A percentile compares a stretch with the other conserved stretches of the same genome.
These are phyloP conservation scores for Pogona vitticeps DNA, from an alignment of 2,113 vertebrate species.

Conservation along the genomic window DNA sequence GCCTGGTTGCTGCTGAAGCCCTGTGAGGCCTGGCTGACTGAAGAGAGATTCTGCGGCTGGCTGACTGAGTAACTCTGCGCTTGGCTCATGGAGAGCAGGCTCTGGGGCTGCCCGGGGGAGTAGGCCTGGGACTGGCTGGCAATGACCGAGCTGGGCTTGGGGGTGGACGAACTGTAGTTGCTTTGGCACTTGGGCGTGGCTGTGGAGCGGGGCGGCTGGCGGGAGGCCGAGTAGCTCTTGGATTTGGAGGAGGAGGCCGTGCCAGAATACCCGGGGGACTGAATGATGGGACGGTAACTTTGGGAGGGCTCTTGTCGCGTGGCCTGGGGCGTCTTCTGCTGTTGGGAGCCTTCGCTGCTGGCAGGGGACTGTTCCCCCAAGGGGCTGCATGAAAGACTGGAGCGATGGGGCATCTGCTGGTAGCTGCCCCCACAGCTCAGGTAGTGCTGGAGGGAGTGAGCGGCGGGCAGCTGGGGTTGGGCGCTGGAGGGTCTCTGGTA, in stretches of 20 bases:
- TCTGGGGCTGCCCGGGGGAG: slow-evolving; percentile 82
- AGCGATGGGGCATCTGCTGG: slow-evolving; percentile 83
- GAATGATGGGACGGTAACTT: slow-evolving; percentile 89
- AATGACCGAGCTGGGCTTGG: slow-evolving; percentile 85
- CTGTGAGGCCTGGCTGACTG: slow-evolving; percentile 74
- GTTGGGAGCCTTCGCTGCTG: slow-evolving; percentile 73
- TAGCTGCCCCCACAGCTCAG: slow-evolving; percentile 92
- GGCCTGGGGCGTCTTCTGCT: slow-evolving; percentile 41
- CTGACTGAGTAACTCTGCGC: slow-evolving; percentile 60
- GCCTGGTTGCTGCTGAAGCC: slow-evolving; percentile 86
- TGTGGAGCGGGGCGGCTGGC: slow-evolving; percentile 77
- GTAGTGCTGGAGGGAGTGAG: slow-evolving; percentile 92
- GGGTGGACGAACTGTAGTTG: slow-evolving; percentile 75
- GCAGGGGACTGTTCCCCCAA: slow-evolving; percentile 89
- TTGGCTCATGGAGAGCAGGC: slow-evolving; percentile 58
- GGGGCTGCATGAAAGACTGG: slow-evolving; percentile 89
- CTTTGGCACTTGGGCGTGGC: slow-evolving; percentile 82
- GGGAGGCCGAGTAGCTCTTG: slow-evolving; percentile 61
- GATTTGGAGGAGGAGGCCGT: slow-evolving; percentile 65
- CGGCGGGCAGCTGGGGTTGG: slow-evolving; percentile 81
- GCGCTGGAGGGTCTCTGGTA: slow-evolving; percentile 89
- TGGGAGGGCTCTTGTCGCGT: slow-evolving; percentile 53
- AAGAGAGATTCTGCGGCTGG: slow-evolving; percentile 53
- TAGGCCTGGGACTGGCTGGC: slow-evolving; percentile 83
- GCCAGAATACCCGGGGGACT: slow-evolving; percentile 81